phyloP scores from a whole-genome alignment of 2,113 vertebrate genomes.

The Mesembrinibis cayennensis region DNA sequence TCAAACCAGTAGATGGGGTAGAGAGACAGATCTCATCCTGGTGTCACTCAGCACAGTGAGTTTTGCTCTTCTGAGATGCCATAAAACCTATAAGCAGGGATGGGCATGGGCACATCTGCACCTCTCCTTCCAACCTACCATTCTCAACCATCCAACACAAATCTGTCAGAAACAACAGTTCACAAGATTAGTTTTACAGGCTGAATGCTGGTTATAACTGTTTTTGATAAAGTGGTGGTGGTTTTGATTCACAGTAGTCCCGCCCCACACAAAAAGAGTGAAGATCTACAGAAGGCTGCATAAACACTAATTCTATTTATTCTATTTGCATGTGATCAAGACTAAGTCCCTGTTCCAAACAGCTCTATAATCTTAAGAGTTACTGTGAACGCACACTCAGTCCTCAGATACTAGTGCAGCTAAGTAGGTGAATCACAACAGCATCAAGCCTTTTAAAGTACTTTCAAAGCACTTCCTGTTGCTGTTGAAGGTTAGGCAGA shows the following conservation, averaged over 20 bases:
- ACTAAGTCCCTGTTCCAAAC: background rate
- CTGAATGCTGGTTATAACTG: background rate
- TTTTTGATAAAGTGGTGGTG: background rate
- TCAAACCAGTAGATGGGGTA: background rate
- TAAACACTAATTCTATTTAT: background rate
- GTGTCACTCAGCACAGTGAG: background rate
- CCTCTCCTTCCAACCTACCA: background rate
- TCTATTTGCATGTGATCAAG: background rate
- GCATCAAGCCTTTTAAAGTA: background rate
- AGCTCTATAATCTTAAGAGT: background rate
- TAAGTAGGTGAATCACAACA: background rate
- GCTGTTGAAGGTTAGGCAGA: background rate
- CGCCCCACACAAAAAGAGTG: background rate
- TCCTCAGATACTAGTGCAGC: background rate
- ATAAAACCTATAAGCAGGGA: background rate
- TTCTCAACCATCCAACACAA: background rate
- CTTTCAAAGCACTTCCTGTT: background rate
- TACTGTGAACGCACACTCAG: background rate
- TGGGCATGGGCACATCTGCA: fast-evolving
- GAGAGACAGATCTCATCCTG: background rate
- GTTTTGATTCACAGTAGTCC: background rate
- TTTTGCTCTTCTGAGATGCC: background rate
- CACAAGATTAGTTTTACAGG: background rate
- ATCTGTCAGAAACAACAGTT: background rate
- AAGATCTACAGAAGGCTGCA: background rate